Evolutionary conservation across 2,888 invertebrate species (phyloP), one percentile per base, ranked within the genome.

Genomic region (Tinea semifulvella): DNA sequence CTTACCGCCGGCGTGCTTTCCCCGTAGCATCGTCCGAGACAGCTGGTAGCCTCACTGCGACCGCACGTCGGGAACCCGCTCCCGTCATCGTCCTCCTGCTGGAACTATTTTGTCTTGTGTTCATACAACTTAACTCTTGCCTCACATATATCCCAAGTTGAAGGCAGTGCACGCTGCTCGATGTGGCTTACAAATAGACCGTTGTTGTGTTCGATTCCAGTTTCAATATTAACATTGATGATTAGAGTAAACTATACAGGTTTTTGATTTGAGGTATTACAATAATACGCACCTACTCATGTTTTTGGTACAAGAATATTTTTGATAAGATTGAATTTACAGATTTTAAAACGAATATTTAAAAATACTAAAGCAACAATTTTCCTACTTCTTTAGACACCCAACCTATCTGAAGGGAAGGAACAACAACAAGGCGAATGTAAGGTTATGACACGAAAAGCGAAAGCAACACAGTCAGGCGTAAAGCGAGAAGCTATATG

Each of bases 1-100:
- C 90, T 90, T 87, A 90, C 90, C 86, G 87, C 85, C 58, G 90
- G 89, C 74, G 87, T 86, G 69, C 88, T 87, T 56, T 87, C 85
- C 60, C 89, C 87, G 66, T 87, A 83, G 80, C 89, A 90, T 68
- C 88, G 86, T 66, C 84, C 82, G 63, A 90, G 83, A 74, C 89
- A 90, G 76, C 88, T 87, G 60, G 86, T 85, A 53, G 84, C 82
- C 62, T 79, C 87, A 61, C 87, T 86, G 72, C 85, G 85, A 69
- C 89, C 88, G 76, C 84, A 84, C 62, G 75, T 72, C 55, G 77
- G 72, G 56, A 77, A 77, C 48, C 75, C 76, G 53, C 80, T 79
- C 53, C 77, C 76, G 55, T 77, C 83, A 58, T 73, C 74, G 54
- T 83, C 82, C 71, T 73, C 75, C 72, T 72, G 77, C 79, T 75